Conservation (phyloP, 2,888 invertebrate genomes). For the Dynastes hyllus region DNA sequence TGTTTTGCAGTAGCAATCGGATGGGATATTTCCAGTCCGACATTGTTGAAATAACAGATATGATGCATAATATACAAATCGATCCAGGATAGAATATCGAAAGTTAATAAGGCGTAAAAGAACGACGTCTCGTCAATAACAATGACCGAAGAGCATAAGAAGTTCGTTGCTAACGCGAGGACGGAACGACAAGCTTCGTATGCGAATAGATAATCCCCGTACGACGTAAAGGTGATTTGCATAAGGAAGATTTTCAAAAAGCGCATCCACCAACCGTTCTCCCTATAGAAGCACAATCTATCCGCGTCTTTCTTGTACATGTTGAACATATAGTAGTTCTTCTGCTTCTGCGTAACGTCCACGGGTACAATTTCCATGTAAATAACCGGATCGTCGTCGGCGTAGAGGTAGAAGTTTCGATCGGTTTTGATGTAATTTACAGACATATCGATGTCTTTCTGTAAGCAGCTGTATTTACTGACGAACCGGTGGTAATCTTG, state of each 20-base stretch:
- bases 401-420: not conserved
- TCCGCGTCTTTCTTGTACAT: slow-evolving; percentile 24
- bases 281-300: slow-evolving; percentile 32
- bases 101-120: slow-evolving; percentile 49
- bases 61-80: slow-evolving; percentile 60
- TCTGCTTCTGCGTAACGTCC: not conserved
- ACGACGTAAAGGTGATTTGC: slow-evolving; percentile 53
- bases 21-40: slow-evolving; percentile 59
- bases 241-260: slow-evolving; percentile 44
- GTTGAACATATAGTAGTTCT: slow-evolving; percentile 25
- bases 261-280: slow-evolving; percentile 5
- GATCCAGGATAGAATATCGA: slow-evolving; percentile 55
- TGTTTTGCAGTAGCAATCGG: slow-evolving; percentile 57
- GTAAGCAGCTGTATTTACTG: not conserved
- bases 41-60: slow-evolving; percentile 58
- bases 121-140: slow-evolving; percentile 18
- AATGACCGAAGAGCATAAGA: slow-evolving; percentile 45
- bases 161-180: slow-evolving; percentile 53
- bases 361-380: not conserved
- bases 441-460: not conserved
- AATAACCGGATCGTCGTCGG: not conserved
- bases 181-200: slow-evolving; percentile 56
- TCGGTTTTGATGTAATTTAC: not conserved
- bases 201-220: slow-evolving; percentile 55
- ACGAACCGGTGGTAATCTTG: slow-evolving; percentile 20